Base-by-base conservation (phyloP, 2,113 vertebrate genomes). In the Orthonyx spaldingii region DNA sequence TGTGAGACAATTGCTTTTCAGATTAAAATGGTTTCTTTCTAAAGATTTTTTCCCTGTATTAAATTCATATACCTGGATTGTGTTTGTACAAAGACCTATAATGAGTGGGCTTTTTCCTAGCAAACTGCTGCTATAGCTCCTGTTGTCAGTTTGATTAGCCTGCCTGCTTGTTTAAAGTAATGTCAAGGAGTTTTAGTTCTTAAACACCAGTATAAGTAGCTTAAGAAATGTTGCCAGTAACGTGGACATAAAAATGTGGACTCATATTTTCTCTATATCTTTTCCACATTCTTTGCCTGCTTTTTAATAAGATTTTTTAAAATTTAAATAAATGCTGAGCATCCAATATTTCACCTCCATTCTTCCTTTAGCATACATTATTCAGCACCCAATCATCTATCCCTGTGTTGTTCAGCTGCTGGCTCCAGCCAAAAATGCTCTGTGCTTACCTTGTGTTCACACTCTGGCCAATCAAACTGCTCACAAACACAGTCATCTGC, bases 121-220 rank as follows among this genome's bases (percentile, higher is more conserved):
- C 5, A 53, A 87, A 63, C 26, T 77, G 79, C 64, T 95, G 33
- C 63, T 66, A 7, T 63, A 69, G 50, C 55, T 78, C 57, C 37
- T 84, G 59, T 76, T 89, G 74, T 60, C 74, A 90, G n/a, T 81
- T 92, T 84, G 66, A 91, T 87, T 96, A 90, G 56, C 37, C 37
- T 75, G 69, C 33, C 46, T 82, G 53, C 37, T 84, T 75, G 37
- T 86, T 52, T 94, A 44, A 94, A 93, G 49, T 64, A 87, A 66
- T 64, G 52, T 66, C 76, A 55, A 69, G 69, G 60, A 65, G 39
- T 78, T 86, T 91, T 66, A 64, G 21, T 55, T 55, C 16, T 93
- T 84, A 87, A 94, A 60, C 6, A 4, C 72, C n/a, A 46, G 49
- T 87, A 78, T 53, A 71, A 94, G 60, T 64, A 84, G 13, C 56